Evolutionary conservation across 2,113 vertebrate genomes (phyloP).

Genomic region (Psammodynastes pulverulentus): DNA sequence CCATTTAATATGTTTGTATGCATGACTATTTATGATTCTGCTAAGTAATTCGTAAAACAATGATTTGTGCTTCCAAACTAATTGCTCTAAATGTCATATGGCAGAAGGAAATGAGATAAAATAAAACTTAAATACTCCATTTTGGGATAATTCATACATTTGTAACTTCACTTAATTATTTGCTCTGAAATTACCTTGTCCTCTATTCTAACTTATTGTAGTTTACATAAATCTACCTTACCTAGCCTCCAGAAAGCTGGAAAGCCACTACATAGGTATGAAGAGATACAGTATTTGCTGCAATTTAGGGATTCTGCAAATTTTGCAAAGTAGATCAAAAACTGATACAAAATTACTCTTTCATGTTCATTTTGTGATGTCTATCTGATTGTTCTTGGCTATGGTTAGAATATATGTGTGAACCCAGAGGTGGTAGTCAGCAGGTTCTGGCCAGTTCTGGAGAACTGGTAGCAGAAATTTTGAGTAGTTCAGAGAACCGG

Average conservation of each 20-base stretch:
- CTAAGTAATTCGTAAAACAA: conserved; percentile 59
- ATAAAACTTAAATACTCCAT: background rate
- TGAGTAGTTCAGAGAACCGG: too few species aligned
- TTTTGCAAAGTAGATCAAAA: background rate
- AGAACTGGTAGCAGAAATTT: too few species aligned
- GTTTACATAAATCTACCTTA: background rate
- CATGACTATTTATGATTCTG: conserved; percentile 75
- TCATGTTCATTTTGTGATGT: background rate
- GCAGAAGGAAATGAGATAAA: background rate
- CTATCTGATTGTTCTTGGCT: background rate
- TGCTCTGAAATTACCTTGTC: background rate
- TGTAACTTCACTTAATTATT: background rate
- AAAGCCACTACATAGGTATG: background rate
- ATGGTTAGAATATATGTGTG: background rate
- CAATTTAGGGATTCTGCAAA: background rate
- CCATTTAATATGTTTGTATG: conserved; percentile 76
- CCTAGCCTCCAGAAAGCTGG: background rate
- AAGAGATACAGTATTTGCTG: background rate
- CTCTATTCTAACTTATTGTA: background rate
- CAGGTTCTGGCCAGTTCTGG: too few species aligned
- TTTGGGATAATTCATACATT: background rate
- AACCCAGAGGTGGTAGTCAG: too few species aligned
- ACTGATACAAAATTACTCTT: background rate
- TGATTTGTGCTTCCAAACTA: conserved; percentile 53
- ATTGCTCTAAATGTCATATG: conserved; percentile 31